Conservation (phyloP, 2,113 vertebrate species). For the Esox niger region DNA sequence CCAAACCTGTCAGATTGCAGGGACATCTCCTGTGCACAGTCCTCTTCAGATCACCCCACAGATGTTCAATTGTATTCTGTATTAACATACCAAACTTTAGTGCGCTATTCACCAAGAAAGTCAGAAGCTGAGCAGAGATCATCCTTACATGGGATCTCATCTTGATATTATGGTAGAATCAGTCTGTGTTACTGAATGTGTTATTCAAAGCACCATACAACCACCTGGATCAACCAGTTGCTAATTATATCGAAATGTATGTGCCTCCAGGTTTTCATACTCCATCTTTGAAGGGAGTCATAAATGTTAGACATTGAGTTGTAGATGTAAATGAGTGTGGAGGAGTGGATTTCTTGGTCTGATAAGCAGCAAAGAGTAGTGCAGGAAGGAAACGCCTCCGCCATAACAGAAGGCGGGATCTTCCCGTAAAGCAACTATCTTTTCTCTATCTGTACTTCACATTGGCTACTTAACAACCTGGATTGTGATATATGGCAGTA, state of each 20-base stretch:
- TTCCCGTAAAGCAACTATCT: too few species aligned
- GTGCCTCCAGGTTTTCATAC: slow-evolving; percentile 3
- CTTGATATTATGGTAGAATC: too few species aligned
- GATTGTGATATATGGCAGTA: too few species aligned
- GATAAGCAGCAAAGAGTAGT: not conserved
- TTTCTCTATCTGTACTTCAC: too few species aligned
- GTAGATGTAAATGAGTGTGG: slow-evolving; percentile 20
- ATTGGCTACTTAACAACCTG: too few species aligned
- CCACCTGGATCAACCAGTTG: not conserved
- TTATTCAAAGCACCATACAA: not conserved
- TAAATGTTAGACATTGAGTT: slow-evolving; percentile 53
- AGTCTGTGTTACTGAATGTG: not conserved
- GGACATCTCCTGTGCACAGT: too few species aligned
- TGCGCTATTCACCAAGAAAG: not conserved
- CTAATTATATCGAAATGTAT: not conserved
- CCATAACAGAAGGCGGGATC: not conserved
- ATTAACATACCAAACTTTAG: not conserved
- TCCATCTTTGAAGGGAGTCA: slow-evolving; percentile 1
- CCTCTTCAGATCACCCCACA: too few species aligned
- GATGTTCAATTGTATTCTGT: too few species aligned
- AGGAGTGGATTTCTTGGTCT: slow-evolving; percentile 38
- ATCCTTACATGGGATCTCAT: too few species aligned
- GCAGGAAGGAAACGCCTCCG: not conserved
- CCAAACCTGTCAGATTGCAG: too few species aligned
- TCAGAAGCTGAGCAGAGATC: too few species aligned